Conservation (phyloP, 2,888 invertebrate species). For the Xylota segnis region DNA sequence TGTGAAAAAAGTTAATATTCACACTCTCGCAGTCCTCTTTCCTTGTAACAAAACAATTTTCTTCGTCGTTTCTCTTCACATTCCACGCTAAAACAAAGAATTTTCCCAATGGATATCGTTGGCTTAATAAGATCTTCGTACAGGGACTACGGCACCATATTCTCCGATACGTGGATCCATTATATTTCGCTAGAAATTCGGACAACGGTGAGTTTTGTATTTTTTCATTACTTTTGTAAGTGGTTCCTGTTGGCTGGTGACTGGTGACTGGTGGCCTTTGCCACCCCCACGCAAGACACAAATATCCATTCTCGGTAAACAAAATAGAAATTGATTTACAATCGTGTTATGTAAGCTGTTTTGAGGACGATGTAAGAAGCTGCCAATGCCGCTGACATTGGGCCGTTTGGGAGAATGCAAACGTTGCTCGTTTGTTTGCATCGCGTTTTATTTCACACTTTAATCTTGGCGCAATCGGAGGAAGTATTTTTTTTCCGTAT, state of each 20-base stretch:
- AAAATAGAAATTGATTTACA: conserved; percentile 58
- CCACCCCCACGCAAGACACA: conserved; percentile 40
- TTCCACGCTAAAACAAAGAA: conserved; percentile 47
- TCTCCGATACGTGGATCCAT: conserved; percentile 85
- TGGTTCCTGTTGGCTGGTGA: conserved; percentile 33
- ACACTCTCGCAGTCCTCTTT: conserved; percentile 31
- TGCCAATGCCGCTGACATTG: conserved; percentile 52
- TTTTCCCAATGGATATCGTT: conserved; percentile 80
- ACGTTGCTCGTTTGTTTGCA: conserved; percentile 33
- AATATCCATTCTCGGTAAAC: conserved; percentile 40
- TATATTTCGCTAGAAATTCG: conserved; percentile 86
- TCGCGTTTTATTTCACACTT: conserved; percentile 35
- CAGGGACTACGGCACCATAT: conserved; percentile 80
- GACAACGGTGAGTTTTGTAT: conserved; percentile 85
- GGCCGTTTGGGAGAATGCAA: not conserved
- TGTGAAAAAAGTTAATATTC: conserved; percentile 50
- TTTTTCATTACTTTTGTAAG: conserved; percentile 34
- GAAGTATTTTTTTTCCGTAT: conserved; percentile 10
- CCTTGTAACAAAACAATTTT: conserved; percentile 37
- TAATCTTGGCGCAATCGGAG: conserved; percentile 46
- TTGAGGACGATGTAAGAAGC: conserved; percentile 45
- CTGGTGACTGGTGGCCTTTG: conserved; percentile 37
- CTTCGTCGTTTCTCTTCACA: conserved; percentile 39
- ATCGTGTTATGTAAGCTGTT: conserved; percentile 67
- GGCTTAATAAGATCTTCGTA: conserved; percentile 79